These are phyloP conservation scores for Iselma pallidipennis DNA, from an alignment of 2,888 invertebrate genomes.

Conservation along the genomic window DNA sequence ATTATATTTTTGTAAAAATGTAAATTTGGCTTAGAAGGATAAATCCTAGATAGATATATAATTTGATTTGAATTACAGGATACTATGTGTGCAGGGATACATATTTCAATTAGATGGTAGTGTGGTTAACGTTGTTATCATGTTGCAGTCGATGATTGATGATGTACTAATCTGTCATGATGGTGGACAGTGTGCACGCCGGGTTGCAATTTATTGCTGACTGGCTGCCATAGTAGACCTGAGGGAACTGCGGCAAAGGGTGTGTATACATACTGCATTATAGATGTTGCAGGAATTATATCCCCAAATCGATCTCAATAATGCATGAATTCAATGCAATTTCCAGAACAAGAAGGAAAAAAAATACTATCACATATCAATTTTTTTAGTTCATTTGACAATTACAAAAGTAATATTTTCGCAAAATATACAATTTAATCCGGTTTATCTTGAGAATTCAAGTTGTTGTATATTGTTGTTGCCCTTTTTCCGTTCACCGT, in stretches of 20 bases:
- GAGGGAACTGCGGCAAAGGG: conserved; percentile 29
- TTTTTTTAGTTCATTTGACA: too few relatives aligned
- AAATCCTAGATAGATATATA: too few relatives aligned
- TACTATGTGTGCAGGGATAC: not conserved
- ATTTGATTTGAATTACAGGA: too few relatives aligned
- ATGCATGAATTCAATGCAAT: conserved; percentile 29
- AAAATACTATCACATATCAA: not conserved
- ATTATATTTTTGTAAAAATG: not conserved
- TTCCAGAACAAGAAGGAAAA: not conserved
- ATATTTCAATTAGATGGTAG: conserved; percentile 48
- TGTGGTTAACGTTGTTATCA: conserved; percentile 44
- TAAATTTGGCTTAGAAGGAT: not conserved
- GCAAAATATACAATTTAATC: too few relatives aligned
- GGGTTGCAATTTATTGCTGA: conserved; percentile 50
- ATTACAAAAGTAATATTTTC: too few relatives aligned
- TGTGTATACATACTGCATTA: conserved; percentile 22
- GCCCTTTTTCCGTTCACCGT: too few relatives aligned
- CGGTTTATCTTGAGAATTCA: not conserved
- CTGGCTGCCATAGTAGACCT: conserved; percentile 37
- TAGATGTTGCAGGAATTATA: conserved; percentile 37
- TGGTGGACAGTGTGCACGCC: conserved; percentile 48
- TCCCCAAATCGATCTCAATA: conserved; percentile 34
- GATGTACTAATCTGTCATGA: conserved; percentile 56
- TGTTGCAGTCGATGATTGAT: conserved; percentile 51
- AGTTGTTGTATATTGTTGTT: too few relatives aligned